Conservation (phyloP, 1,140 invertebrate genomes). For the Eueides isabella region DNA sequence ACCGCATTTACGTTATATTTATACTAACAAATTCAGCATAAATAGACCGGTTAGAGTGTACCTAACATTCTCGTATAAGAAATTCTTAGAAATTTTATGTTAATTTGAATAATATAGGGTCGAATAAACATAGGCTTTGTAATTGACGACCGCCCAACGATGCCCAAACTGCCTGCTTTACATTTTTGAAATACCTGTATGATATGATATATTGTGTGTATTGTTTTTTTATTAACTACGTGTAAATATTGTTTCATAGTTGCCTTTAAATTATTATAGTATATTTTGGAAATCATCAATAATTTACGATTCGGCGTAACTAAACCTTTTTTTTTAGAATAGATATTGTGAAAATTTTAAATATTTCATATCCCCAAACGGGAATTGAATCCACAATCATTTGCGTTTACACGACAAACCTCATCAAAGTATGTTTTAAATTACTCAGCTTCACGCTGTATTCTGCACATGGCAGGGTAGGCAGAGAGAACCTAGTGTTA, state of each 20-base stretch:
- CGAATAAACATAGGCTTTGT: slow-evolving; percentile 27
- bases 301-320: background rate
- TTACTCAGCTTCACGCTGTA: too few species aligned
- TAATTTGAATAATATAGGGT: slow-evolving; percentile 22
- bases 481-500: too few species aligned
- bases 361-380: too few species aligned
- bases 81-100: slow-evolving; percentile 23
- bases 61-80: slow-evolving; percentile 12
- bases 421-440: too few species aligned
- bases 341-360: too few species aligned
- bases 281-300: too few species aligned
- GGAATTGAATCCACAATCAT: too few species aligned
- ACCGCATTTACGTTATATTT: background rate
- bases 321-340: too few species aligned
- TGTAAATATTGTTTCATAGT: too few species aligned
- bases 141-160: slow-evolving; percentile 13
- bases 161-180: background rate
- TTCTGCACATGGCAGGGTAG: too few species aligned
- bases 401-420: too few species aligned
- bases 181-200: background rate
- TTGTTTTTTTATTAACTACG: background rate
- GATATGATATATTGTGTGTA: background rate
- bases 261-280: too few species aligned
- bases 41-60: slow-evolving; percentile 15
- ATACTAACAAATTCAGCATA: slow-evolving; percentile 7